Conservation (phyloP, 1,140 invertebrate species). For the Apis cerana region DNA sequence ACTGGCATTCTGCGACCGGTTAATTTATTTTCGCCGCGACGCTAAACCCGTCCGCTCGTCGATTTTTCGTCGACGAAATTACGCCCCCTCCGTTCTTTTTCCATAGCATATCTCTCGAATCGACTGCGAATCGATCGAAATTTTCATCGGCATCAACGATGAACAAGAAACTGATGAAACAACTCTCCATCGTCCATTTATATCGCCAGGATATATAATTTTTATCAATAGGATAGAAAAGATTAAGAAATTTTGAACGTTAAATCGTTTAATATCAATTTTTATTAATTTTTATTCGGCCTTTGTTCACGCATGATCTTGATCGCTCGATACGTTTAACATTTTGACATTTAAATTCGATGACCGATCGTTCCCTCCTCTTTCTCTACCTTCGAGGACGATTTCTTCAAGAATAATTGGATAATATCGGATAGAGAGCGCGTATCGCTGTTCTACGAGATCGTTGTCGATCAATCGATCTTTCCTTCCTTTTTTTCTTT, state of each 20-base stretch:
- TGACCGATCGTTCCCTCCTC: not conserved
- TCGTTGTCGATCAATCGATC: slow-evolving; percentile 28
- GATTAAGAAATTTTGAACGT: too few relatives aligned
- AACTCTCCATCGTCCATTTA: too few relatives aligned
- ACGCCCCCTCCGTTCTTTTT: not conserved
- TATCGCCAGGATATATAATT: too few relatives aligned
- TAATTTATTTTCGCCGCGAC: slow-evolving; percentile 52
- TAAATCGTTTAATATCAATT: too few relatives aligned
- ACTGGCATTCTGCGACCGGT: slow-evolving; percentile 44
- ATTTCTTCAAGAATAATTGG: slow-evolving; percentile 19
- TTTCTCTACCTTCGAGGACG: not conserved
- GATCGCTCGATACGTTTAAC: slow-evolving; percentile 3
- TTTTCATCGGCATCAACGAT: not conserved
- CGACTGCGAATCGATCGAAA: not conserved
- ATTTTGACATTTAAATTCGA: not conserved
- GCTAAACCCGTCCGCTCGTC: not conserved
- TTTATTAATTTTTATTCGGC: not conserved
- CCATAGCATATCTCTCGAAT: not conserved
- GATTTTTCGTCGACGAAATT: slow-evolving; percentile 44
- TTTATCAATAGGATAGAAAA: too few relatives aligned
- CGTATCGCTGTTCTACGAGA: not conserved
- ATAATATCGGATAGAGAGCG: not conserved
- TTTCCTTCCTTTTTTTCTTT: not conserved
- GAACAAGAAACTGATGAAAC: not conserved
- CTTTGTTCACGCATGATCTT: not conserved